Evolutionary conservation across 1,140 invertebrate genomes (phyloP), one percentile per base, ranked within the genome.

Genomic region (Teleogryllus occipitalis): DNA sequence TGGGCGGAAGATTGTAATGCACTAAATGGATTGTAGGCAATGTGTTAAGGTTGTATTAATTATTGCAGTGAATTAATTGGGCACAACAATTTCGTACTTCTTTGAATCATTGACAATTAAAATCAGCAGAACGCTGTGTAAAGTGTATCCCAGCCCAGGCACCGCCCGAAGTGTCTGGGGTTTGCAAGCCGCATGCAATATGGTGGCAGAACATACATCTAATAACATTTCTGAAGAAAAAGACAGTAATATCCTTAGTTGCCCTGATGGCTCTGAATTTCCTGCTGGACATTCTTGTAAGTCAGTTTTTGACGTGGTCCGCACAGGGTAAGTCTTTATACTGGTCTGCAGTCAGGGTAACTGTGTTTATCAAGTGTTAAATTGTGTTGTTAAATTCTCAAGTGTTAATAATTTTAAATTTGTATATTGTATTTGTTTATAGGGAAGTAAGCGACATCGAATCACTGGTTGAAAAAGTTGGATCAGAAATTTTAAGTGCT

Each of bases 111-210:
- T 79, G n/a, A 49, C 72, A 7, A 75, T 48, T 22, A 15, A 80
- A 80, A 54, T 48, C 79, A 80, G 80, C 80, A 80, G 48, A 14
- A 84, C 83, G 84, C 81, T 83, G 82, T 84, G 82, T 77, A 84
- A 85, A 79, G 83, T 84, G 76, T 84, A 84, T 81, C 84, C 93
- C 81, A 94, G 93, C 88, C 93, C 93, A 85, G 93, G 94, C 88
- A 92, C 93, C 84, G 94, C 93, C 84, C 92, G 93, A 85, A 94
- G 92, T 85, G 93, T 95, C 86, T 95, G 93, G 93, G 93, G 93
- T 85, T 87, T 94, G 87, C 88, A 87, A 82, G 86, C 87, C 80
- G 74, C 79, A 81, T 87, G 88, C 80, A 87, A 87, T 81, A 87
- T 87, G 86, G 86, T 88, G 74, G 87, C 85, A 80, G 87, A 88